These are phyloP conservation scores for Hycleus cichorii DNA, from an alignment of 1,140 invertebrate genomes.

Conservation along the genomic window DNA sequence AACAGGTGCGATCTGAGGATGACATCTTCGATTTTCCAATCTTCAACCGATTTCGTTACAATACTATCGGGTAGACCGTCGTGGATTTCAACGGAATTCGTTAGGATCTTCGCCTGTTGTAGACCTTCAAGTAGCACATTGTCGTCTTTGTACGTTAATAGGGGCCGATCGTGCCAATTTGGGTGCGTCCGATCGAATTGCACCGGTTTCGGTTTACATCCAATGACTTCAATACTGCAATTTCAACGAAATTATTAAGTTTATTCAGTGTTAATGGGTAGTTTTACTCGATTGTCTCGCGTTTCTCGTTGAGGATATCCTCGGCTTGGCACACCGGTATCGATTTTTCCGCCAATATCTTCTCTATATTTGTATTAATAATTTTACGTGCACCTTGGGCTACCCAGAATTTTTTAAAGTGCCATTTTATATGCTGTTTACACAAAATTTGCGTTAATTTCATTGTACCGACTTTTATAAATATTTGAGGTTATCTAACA, in stretches of 20 bases:
- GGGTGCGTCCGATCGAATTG: constrained; percentile 51
- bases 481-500: background rate
- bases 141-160: constrained; percentile 51
- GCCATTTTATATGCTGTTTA: constrained; percentile 60
- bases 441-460: constrained; percentile 51
- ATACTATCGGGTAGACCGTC: constrained; percentile 54
- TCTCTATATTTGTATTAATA: constrained; percentile 45
- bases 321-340: constrained; percentile 49
- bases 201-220: constrained; percentile 36
- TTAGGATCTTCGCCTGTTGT: constrained; percentile 62
- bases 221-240: constrained; percentile 45
- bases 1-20: constrained; percentile 66
- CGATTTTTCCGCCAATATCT: constrained; percentile 44
- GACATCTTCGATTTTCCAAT: constrained; percentile 48
- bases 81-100: constrained; percentile 62
- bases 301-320: constrained; percentile 44
- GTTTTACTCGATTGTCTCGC: constrained; percentile 27
- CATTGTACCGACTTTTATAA: constrained; percentile 43
- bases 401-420: constrained; percentile 60
- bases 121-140: constrained; percentile 64
- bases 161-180: constrained; percentile 53
- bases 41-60: constrained; percentile 38
- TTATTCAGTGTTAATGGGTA: background rate
- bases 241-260: constrained; percentile 4
- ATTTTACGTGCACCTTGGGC: constrained; percentile 51